A percentile compares a stretch with the other conserved stretches of the same genome.
Evolutionary conservation across 2,113 vertebrate genomes (phyloP).

Genomic region (Chlorocebus sabaeus): DNA sequence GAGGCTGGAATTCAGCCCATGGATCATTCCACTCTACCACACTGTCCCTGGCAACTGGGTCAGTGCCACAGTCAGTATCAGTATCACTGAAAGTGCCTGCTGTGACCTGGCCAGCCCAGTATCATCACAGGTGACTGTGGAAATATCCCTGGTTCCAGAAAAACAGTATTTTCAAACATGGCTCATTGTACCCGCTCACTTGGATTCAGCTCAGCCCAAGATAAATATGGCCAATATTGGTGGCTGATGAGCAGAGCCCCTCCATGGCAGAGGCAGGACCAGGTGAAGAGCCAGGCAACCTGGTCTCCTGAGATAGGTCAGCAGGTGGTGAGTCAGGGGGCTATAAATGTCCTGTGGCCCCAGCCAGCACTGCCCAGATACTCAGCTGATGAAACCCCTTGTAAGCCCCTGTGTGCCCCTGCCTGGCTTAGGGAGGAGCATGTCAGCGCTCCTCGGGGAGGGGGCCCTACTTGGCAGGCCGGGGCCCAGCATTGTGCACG

Average conservation of each 20-base stretch:
- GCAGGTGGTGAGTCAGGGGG: constrained; percentile 63
- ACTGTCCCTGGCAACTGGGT: background rate
- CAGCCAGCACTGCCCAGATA: constrained; percentile 7
- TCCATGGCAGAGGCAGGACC: constrained; percentile 8
- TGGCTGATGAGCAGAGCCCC: background rate
- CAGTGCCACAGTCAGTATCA: background rate
- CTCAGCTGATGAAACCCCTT: constrained; percentile 70
- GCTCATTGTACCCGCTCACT: background rate
- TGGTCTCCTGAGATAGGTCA: constrained; percentile 65
- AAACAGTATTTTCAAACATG: background rate
- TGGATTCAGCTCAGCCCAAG: background rate
- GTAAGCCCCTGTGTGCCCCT: constrained; percentile 55
- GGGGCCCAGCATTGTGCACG: constrained; percentile 71
- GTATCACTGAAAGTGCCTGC: background rate
- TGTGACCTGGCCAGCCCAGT: background rate
- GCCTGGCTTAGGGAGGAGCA: background rate
- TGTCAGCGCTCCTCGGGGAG: background rate
- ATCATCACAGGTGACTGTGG: background rate
- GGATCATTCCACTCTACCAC: background rate
- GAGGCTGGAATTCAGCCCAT: background rate
- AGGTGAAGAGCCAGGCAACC: constrained; percentile 56
- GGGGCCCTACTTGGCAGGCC: constrained; percentile 64
- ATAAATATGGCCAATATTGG: background rate
- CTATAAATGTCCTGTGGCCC: constrained; percentile 53
- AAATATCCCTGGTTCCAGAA: background rate